Evolutionary conservation across 2,888 invertebrate species (phyloP), one percentile per base, ranked within the genome.

Genomic region (Dryomyza anilis): DNA sequence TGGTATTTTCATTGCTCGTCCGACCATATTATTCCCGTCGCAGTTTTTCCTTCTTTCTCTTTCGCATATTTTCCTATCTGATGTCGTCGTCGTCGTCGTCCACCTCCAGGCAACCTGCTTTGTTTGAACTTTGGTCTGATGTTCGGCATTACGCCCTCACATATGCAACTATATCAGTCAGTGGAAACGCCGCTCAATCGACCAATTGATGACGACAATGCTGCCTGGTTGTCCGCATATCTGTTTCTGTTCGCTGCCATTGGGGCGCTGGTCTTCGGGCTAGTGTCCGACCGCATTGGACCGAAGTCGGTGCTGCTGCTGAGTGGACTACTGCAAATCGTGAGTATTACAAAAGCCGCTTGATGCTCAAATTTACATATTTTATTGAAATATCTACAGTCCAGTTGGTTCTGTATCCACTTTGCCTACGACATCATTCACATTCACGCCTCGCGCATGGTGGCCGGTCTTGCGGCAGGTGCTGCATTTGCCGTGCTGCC

Each of bases 81-180:
- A 29, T 21, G 27, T 14, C 10, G 23, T 36, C 36, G 21, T 57
- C 57, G 3, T 58, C 16, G 10, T 45, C 7, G 14, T 16, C 33
- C 19, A 19, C 55, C 43, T 66, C 3, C 55, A 81, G 81, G 81
- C 12, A 74, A 74, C 59, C 64, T 81, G 60, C 64, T 79, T n/a
- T 77, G 76, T 46, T 69, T 81, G n/a, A 81, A 81, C 19, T 81
- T 79, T 68, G 81, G 81, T 5, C 57, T 81, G 0, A 73, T 79
- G 63, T 79, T 81, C 61, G 81, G 81, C 46, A 75, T 81, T 0
- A 80, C 81, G 0, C 77, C 82, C 3, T 74, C 78, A 0, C 77
- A 79, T 48, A 72, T 76, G 63, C 16, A 66, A 2, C 68, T 78
- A 10, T 81, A 81, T 61, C 77, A 80, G 60, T 74, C 76, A 8